Evolutionary conservation across 2,113 vertebrate species (phyloP).

Genomic region (Nibea albiflora): DNA sequence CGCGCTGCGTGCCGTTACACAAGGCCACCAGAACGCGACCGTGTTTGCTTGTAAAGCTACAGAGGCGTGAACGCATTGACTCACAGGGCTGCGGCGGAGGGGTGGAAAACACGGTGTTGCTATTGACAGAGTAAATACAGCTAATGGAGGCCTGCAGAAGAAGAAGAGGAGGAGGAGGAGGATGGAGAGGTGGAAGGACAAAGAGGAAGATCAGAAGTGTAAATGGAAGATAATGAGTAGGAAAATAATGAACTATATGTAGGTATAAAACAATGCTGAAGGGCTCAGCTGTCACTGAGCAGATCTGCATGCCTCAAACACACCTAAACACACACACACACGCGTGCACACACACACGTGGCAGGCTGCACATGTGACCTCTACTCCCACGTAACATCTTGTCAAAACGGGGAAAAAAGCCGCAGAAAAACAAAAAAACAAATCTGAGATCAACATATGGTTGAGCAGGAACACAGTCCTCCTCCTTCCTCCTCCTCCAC

Average conservation of each 20-base stretch:
- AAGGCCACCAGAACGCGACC: conserved; percentile 36
- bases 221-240: background rate
- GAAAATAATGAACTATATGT: background rate
- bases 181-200: background rate
- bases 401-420: conserved; percentile 28
- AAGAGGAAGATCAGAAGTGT: background rate
- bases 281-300: background rate
- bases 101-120: conserved; percentile 52
- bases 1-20: conserved; percentile 24
- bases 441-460: conserved; percentile 51
- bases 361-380: conserved; percentile 10
- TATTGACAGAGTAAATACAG: conserved; percentile 57
- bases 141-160: conserved; percentile 25
- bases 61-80: conserved; percentile 57
- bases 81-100: conserved; percentile 45
- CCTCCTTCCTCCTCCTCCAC: conserved; percentile 38
- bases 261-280: background rate
- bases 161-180: conserved; percentile 1
- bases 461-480: conserved; percentile 15
- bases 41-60: conserved; percentile 60
- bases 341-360: background rate
- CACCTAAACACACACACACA: conserved; percentile 1
- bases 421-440: background rate
- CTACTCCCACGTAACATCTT: conserved; percentile 51
- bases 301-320: background rate